Evolutionary conservation across 2,888 invertebrate species (phyloP), one percentile per base, ranked within the genome.

Genomic region (Melanostoma scalare): DNA sequence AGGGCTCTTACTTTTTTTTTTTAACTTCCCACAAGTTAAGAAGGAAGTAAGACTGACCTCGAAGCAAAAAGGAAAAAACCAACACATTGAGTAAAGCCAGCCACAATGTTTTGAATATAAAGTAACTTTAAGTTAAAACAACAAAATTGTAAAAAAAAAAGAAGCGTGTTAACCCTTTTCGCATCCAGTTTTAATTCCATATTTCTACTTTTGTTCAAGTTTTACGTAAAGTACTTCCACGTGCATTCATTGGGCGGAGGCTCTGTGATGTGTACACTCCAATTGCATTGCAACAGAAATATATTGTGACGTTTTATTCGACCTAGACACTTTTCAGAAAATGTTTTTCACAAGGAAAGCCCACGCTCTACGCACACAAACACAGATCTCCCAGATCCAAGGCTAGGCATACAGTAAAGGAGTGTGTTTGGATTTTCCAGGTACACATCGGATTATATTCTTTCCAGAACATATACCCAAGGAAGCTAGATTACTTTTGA

Each of bases 311-410:
- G 73, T 73, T 79, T 61, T 38, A 73, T 56, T 61, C 73, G 68
- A 68, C 78, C 78, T 74, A 74, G 73, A 78, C 67, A 65, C 53
- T 73, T 60, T 67, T 33, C 58, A 78, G 67, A 78, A 55, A 67
- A 40, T 67, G 36, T 67, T 71, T 79, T 42, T 67, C 61, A 67
- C 60, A 50, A 68, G 56, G 42, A 48, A 53, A 56, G 9, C 33
- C 60, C 20, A 46, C 56, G 35, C 40, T 38, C 20, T 20, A 46
- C 56, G 35, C 40, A 46, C 20, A 40, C 60, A 53, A 46, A 65
- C 58, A 50, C 50, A 71, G 44, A 50, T 9, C 5, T 20, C 3
- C 10, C 35, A 2, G 31, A 9, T 53, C 40, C 33, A n/a, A 35
- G 20, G 73, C 33, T 36, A 38, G 20, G 20, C 38, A 44, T 35